phyloP scores from a whole-genome alignment of 2,113 vertebrate species.

The Axis porcinus region DNA sequence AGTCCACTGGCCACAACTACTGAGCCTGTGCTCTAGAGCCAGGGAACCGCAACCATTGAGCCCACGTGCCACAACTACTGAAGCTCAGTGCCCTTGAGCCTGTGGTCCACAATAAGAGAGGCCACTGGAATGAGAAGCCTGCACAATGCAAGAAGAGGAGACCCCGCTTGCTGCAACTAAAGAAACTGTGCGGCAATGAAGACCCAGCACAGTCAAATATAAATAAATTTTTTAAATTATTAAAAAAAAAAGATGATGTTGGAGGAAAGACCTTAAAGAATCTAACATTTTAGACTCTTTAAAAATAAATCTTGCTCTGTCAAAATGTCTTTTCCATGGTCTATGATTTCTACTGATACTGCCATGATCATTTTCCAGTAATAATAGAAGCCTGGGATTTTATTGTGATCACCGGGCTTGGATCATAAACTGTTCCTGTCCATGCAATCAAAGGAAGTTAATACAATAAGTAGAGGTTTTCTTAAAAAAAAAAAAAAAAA shows the following conservation, averaged over 20 bases:
- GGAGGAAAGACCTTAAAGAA: not conserved
- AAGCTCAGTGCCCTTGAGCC: not conserved
- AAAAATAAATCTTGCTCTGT: not conserved
- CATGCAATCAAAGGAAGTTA: not conserved
- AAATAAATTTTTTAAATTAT: not conserved
- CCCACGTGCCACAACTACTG: not conserved
- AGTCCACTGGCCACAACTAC: not conserved
- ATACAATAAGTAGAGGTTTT: not conserved
- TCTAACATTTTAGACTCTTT: not conserved
- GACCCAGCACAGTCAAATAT: not conserved
- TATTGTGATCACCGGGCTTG: not conserved
- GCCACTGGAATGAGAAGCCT: not conserved
- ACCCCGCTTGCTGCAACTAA: not conserved
- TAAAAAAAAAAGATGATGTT: not conserved
- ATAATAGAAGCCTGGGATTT: not conserved
- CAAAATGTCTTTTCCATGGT: not conserved
- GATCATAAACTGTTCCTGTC: not conserved
- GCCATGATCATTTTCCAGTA: not conserved
- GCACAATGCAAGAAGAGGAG: not conserved
- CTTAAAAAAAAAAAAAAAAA: not conserved
- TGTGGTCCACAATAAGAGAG: not conserved
- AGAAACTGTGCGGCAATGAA: not conserved
- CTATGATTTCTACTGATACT: not conserved
- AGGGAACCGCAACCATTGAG: not conserved
- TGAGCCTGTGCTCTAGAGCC: not conserved